phyloP scores from a whole-genome alignment of 2,888 invertebrate genomes.

The Dicyrtoma fusca region DNA sequence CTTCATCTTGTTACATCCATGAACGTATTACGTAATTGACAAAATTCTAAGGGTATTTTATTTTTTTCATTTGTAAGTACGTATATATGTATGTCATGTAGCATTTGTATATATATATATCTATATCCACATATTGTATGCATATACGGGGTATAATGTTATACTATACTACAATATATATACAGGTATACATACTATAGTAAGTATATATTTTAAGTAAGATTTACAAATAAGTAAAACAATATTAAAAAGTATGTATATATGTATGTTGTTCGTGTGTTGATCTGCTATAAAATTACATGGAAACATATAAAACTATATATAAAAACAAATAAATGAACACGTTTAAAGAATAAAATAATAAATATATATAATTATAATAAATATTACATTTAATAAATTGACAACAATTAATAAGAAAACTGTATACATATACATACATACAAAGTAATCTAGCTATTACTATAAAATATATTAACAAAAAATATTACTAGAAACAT shows the following conservation, averaged over 20 bases:
- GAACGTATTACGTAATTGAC: too few species aligned
- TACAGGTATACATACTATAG: not conserved
- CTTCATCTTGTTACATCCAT: conserved; percentile 16
- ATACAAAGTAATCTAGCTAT: too few species aligned
- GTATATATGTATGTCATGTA: too few species aligned
- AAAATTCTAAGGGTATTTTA: too few species aligned
- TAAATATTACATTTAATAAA: too few species aligned
- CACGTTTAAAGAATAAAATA: not conserved
- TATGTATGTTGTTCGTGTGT: conserved; percentile 10
- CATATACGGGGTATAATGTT: not conserved
- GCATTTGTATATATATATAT: not conserved
- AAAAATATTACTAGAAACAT: too few species aligned
- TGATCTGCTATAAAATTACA: not conserved
- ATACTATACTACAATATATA: not conserved
- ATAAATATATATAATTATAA: not conserved
- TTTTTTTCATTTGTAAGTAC: too few species aligned
- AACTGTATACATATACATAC: too few species aligned
- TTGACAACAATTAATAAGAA: too few species aligned
- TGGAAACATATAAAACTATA: not conserved
- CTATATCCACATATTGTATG: too few species aligned
- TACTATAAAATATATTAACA: too few species aligned
- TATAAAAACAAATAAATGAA: not conserved
- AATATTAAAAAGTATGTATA: not conserved
- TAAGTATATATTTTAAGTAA: not conserved
- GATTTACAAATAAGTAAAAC: too few species aligned